phyloP scores from a whole-genome alignment of 2,888 invertebrate species.

The Diarsia mendica region DNA sequence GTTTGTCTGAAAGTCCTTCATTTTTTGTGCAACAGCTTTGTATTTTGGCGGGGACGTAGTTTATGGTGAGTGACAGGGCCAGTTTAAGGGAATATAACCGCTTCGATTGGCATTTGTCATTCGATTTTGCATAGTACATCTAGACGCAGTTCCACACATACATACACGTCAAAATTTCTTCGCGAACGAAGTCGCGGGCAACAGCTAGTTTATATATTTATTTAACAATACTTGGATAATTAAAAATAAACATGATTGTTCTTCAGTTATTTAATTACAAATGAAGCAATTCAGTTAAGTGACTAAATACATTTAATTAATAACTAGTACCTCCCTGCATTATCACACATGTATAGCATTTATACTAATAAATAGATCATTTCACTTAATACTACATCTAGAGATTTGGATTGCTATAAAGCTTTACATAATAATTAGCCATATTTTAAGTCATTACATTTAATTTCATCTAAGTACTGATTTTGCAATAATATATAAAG shows the following conservation, averaged over 20 bases:
- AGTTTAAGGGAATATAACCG: too few species aligned
- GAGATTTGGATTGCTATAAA: slow-evolving; percentile 38
- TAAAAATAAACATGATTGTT: not conserved
- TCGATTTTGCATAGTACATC: too few species aligned
- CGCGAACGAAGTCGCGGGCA: too few species aligned
- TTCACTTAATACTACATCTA: slow-evolving; percentile 64
- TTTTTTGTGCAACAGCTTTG: too few species aligned
- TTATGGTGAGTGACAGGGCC: too few species aligned
- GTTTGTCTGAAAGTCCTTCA: too few species aligned
- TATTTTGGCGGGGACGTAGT: too few species aligned
- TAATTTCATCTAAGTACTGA: slow-evolving; percentile 8
- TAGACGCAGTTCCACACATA: too few species aligned
- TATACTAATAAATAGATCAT: slow-evolving; percentile 66
- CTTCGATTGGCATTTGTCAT: too few species aligned
- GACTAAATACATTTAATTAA: slow-evolving; percentile 40
- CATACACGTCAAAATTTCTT: too few species aligned
- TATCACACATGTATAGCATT: slow-evolving; percentile 58
- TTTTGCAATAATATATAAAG: slow-evolving; percentile 38
- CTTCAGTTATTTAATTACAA: slow-evolving; percentile 46
- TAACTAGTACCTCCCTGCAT: slow-evolving; percentile 38
- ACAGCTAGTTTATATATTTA: too few species aligned
- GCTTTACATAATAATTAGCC: slow-evolving; percentile 27
- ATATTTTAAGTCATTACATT: slow-evolving; percentile 12
- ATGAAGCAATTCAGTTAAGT: slow-evolving; percentile 25
- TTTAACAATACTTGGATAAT: too few species aligned